Base-by-base conservation (phyloP, 2,797 vertebrate genomes). In the Pelobates cultripes region DNA sequence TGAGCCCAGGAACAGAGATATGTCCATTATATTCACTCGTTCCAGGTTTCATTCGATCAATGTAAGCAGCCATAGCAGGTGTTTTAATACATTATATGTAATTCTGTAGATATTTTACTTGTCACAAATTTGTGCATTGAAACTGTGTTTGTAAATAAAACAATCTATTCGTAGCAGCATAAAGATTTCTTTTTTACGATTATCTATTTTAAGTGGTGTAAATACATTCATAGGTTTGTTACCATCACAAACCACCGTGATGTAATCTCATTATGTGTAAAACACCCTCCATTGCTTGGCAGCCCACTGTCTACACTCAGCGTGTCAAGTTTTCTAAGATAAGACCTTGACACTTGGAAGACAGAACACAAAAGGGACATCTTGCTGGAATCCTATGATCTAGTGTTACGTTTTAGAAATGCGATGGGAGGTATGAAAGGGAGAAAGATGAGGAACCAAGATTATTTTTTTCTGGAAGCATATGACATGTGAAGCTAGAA, bases 401-500 rank as follows among this genome's bases (percentile, higher is more conserved):
- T 74, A 67, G 47, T 44, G 64, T 77, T 82, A 73, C 17, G 10
- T 77, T 73, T 72, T 28, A 4, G 40, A 77, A 41, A 66, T 67
- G 70, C 70, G 71, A 82, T 82, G 80, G 41, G 6, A 69, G 55
- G 70, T 60, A 83, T 83, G 63, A 74, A 51, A 69, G 53, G 43
- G 15, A 67, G 75, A 83, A 78, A 74, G 63, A 78, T 61, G 75
- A 83, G 81, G 70, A 69, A 47, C 75, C 15, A 43, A 47, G 76
- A 83, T 83, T 77, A 70, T 74, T 83, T 82, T 68, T 9, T 53
- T 70, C n/a, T n/a, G 12, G 64, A 74, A 51, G 4, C 70, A 74
- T 78, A n/a, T 82, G 69, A 77, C 80, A 72, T 55, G 61, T 66
- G 13, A 60, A 44, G 47, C 60, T 73, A 72, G 77, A 77, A 82